Conservation (phyloP, 1,140 invertebrate species). For the Zaprionus vittiger region DNA sequence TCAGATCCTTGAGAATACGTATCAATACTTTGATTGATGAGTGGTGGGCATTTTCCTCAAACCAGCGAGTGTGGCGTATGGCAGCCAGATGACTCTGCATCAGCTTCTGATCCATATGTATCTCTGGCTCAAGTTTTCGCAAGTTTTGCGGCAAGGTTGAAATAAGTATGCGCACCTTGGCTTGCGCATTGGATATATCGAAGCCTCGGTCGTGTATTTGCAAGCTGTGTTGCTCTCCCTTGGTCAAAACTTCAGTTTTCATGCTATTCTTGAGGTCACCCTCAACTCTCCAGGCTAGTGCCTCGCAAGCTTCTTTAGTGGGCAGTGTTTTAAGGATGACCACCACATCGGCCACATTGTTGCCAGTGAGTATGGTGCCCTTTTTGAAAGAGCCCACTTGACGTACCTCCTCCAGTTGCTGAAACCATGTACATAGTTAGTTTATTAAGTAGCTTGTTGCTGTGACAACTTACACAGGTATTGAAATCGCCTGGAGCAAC, state of each 20-base stretch:
- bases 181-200: conserved; percentile 92
- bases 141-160: conserved; percentile 97
- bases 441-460: neutral
- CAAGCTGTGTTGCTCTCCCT: conserved; percentile 87
- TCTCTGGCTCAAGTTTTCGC: conserved; percentile 95
- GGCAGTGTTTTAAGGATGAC: conserved; percentile 99
- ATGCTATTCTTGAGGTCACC: conserved; percentile 91
- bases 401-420: conserved; percentile 98
- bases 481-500: conserved; percentile 97
- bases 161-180: conserved; percentile 94
- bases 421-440: conserved; percentile 24
- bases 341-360: conserved; percentile 98
- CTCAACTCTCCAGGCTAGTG: conserved; percentile 94
- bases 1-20: conserved; percentile 95
- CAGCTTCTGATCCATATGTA: conserved; percentile 94
- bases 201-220: conserved; percentile 91
- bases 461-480: conserved; percentile 93
- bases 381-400: conserved; percentile 99
- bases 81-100: conserved; percentile 95
- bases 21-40: conserved; percentile 97
- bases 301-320: conserved; percentile 97
- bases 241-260: conserved; percentile 87
- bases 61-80: conserved; percentile 98
- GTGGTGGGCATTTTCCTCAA: conserved; percentile 99
- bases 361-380: conserved; percentile 97